Percentiles rank a stretch among this genome's conserved stretches.
phyloP scores from a whole-genome alignment of 2,888 invertebrate genomes.

The Scaptodrosophila latifasciaeformis region DNA sequence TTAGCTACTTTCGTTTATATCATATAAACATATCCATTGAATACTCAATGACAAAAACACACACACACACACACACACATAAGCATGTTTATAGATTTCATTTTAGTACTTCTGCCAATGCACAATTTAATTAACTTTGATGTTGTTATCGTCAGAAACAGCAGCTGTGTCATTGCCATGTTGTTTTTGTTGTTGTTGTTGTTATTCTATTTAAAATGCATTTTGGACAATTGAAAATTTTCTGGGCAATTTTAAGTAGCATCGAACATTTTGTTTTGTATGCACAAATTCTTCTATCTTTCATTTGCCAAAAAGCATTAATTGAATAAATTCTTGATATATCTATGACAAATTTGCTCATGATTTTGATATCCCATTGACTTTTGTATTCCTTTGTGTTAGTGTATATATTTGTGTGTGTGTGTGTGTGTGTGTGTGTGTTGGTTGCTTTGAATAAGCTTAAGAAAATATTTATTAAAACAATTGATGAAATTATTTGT shows the following conservation, averaged over 20 bases:
- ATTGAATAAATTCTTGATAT: constrained; percentile 6
- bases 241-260: neutral
- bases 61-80: too few species aligned
- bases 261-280: neutral
- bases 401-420: too few species aligned
- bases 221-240: neutral
- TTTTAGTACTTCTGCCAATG: constrained; percentile 32
- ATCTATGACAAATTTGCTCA: too few species aligned
- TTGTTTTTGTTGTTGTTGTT: neutral
- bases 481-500: too few species aligned
- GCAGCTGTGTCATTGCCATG: constrained; percentile 25
- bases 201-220: neutral
- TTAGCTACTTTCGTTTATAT: constrained; percentile 56
- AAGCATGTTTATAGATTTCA: constrained; percentile 35
- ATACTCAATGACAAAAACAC: constrained; percentile 11
- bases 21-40: constrained; percentile 61
- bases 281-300: constrained; percentile 2
- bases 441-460: too few species aligned
- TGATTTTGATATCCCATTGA: too few species aligned
- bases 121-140: constrained; percentile 60
- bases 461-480: too few species aligned
- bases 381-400: too few species aligned
- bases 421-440: too few species aligned
- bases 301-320: neutral
- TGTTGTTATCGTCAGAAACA: constrained; percentile 24